Evolutionary conservation across 92 coral and sea anemone species (phyloP).

Genomic region (Isaurus tuberculatus): DNA sequence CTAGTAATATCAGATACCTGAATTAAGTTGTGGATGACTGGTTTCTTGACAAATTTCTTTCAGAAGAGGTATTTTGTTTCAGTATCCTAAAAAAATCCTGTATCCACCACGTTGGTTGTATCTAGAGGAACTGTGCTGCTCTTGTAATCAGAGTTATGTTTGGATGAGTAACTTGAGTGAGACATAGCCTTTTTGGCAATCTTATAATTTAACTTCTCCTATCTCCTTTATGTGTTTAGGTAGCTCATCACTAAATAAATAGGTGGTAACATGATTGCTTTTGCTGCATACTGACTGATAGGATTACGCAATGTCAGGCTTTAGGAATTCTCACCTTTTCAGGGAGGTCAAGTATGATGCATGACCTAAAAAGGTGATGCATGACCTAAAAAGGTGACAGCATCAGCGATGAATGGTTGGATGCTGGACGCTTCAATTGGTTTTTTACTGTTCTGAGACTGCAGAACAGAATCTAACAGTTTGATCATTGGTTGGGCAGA

Average conservation of each 20-base stretch:
- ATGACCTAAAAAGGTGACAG: neutral
- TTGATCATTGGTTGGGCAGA: neutral
- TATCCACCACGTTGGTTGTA: no score
- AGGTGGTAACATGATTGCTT: slow-evolving; percentile 52
- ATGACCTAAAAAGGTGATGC: neutral
- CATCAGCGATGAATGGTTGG: neutral
- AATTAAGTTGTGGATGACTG: no score
- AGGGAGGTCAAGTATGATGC: neutral
- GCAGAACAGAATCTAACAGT: neutral
- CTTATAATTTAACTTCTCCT: slow-evolving; percentile 56
- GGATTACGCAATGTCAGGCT: slow-evolving; percentile 47
- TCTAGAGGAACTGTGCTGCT: no score
- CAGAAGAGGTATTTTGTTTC: no score
- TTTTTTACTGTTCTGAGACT: neutral
- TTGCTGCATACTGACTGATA: slow-evolving; percentile 70
- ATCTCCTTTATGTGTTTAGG: slow-evolving; percentile 75
- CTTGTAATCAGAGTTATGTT: no score
- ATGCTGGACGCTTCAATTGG: neutral
- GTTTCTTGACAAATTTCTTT: no score
- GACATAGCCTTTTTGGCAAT: no score
- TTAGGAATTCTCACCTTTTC: slow-evolving; percentile 40
- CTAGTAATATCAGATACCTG: no score
- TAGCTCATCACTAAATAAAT: slow-evolving; percentile 71
- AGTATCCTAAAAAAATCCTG: no score
- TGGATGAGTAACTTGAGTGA: no score